These are phyloP conservation scores for Troides helena DNA, from an alignment of 2,888 invertebrate species.

Conservation along the genomic window DNA sequence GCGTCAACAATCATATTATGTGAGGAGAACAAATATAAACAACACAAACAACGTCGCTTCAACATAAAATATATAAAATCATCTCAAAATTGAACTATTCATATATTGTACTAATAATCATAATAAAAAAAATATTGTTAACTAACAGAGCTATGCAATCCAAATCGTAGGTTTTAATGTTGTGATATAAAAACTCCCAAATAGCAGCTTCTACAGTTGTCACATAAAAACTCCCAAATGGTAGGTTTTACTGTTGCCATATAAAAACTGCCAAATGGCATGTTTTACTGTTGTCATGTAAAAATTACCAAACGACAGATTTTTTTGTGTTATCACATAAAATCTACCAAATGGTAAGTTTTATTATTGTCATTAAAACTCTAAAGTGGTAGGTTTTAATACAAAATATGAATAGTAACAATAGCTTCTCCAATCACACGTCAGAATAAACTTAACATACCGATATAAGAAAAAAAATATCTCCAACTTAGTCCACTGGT, in stretches of 20 bases:
- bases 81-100: slow-evolving; percentile 2
- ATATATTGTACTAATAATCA: slow-evolving; percentile 20
- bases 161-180: background rate
- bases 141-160: slow-evolving; percentile 1
- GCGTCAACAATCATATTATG: slow-evolving; percentile 61
- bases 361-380: no score
- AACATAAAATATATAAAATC: slow-evolving; percentile 19
- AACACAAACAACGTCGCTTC: slow-evolving; percentile 30
- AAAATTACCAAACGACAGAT: slow-evolving; percentile 1
- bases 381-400: slow-evolving; percentile 14
- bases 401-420: slow-evolving; percentile 27
- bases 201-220: background rate
- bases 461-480: slow-evolving; percentile 30
- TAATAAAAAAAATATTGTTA: background rate
- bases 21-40: slow-evolving; percentile 24
- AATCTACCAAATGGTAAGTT: no score
- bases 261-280: background rate
- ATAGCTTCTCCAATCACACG: slow-evolving; percentile 35
- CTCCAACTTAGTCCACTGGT: slow-evolving; percentile 34
- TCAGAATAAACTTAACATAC: slow-evolving; percentile 29
- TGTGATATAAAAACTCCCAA: background rate
- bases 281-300: background rate
- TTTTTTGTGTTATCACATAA: no score
- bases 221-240: no score
- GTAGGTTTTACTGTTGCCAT: no score